Conservation (phyloP, 2,888 invertebrate species). For the Tetropium fuscum region DNA sequence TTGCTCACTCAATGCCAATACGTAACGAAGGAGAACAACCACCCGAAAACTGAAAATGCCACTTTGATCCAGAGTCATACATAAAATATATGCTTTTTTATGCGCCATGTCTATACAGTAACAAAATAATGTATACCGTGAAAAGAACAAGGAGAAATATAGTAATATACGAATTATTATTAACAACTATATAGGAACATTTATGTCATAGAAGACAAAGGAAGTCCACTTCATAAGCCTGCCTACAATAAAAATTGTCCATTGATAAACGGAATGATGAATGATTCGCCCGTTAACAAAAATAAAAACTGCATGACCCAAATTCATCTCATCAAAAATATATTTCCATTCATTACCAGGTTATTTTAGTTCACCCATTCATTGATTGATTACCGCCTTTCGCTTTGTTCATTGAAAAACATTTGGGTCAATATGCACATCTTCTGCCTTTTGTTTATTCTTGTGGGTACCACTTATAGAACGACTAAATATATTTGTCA, state of each 20-base stretch:
- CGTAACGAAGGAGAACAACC: too few species aligned
- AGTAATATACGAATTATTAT: too few species aligned
- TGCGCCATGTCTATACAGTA: too few species aligned
- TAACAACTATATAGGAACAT: too few species aligned
- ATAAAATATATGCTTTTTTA: too few species aligned
- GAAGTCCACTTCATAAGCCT: too few species aligned
- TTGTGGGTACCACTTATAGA: conserved; percentile 10
- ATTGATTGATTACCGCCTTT: conserved; percentile 16
- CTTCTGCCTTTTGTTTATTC: conserved; percentile 16
- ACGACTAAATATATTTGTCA: conserved; percentile 21
- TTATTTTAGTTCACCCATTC: conserved; percentile 27
- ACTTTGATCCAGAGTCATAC: too few species aligned
- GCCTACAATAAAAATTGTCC: conserved; percentile 4
- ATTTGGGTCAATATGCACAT: conserved; percentile 23
- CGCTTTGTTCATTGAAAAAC: conserved; percentile 27
- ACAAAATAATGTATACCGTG: too few species aligned
- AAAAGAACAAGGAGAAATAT: too few species aligned
- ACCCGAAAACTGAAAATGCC: too few species aligned
- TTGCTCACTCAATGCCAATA: too few species aligned
- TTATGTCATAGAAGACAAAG: too few species aligned
- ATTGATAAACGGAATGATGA: conserved; percentile 18
- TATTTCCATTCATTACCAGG: conserved; percentile 37
- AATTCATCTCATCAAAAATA: conserved; percentile 31
- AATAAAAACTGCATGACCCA: conserved; percentile 20
- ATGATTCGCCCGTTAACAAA: conserved; percentile 21